Percentiles rank a stretch among this genome's conserved stretches.
Evolutionary conservation across 2,797 vertebrate species (phyloP).

Genomic region (Mus spretus): DNA sequence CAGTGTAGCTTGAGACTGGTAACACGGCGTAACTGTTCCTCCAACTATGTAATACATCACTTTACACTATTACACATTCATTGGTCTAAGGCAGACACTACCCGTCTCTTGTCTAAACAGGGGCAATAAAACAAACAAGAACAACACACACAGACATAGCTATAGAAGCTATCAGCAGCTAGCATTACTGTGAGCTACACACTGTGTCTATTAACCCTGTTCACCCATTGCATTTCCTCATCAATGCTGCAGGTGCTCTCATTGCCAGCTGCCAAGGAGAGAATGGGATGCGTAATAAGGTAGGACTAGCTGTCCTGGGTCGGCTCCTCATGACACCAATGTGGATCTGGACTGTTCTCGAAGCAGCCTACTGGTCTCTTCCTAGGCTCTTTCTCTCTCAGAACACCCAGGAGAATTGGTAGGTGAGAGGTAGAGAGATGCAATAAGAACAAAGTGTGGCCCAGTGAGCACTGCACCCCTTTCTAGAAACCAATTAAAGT

Average conservation of each 20-base stretch:
- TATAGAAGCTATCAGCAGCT: not conserved
- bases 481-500: conserved; percentile 45
- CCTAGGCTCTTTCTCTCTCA: not conserved
- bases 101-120: not conserved
- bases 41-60: not conserved
- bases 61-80: conserved; percentile 10
- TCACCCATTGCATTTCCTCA: conserved; percentile 19
- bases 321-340: not conserved
- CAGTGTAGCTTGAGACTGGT: not conserved
- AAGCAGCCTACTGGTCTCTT: not conserved
- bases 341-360: not conserved
- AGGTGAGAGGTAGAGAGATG: not conserved
- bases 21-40: conserved; percentile 29
- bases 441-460: not conserved
- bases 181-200: conserved; percentile 7
- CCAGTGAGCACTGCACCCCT: not conserved
- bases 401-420: not conserved
- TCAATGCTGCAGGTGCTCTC: not conserved
- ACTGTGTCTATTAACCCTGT: not conserved
- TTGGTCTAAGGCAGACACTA: conserved; percentile 31
- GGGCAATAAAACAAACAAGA: not conserved
- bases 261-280: not conserved
- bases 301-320: not conserved
- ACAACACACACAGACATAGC: not conserved
- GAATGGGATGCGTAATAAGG: not conserved